Percentiles rank a stretch among this genome's conserved stretches.
These are phyloP conservation scores for Troilus luridus DNA, from an alignment of 2,888 invertebrate genomes.

Conservation along the genomic window DNA sequence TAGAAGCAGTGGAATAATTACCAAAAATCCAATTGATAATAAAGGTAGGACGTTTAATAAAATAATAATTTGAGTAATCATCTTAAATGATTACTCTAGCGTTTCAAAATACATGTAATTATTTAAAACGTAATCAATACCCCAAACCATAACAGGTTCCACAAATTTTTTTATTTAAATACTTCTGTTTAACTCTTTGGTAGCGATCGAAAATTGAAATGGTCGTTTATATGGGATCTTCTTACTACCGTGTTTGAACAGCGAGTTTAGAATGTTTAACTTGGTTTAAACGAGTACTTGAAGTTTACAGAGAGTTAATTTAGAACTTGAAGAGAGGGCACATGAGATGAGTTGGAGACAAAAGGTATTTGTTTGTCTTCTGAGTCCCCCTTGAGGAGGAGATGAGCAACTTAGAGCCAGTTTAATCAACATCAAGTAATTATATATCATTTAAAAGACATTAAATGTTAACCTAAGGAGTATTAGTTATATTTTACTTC, in stretches of 20 bases:
- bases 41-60: too few relatives aligned
- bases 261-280: background rate
- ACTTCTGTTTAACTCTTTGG: background rate
- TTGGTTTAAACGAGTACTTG: background rate
- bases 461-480: background rate
- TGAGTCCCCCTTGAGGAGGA: background rate
- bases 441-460: background rate
- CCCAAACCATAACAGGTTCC: too few relatives aligned
- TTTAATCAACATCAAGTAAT: background rate
- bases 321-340: background rate
- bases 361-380: slow-evolving; percentile 20
- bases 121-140: too few relatives aligned
- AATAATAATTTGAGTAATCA: too few relatives aligned
- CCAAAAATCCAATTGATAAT: too few relatives aligned
- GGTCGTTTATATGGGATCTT: background rate
- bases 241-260: background rate
- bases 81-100: too few relatives aligned
- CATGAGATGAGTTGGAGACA: background rate
- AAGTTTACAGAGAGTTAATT: background rate
- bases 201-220: background rate
- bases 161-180: too few relatives aligned
- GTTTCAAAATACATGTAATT: too few relatives aligned
- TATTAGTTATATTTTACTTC: too few relatives aligned
- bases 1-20: too few relatives aligned
- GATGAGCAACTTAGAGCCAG: background rate